phyloP scores from a whole-genome alignment of 2,888 invertebrate genomes.

The Tuta absoluta region DNA sequence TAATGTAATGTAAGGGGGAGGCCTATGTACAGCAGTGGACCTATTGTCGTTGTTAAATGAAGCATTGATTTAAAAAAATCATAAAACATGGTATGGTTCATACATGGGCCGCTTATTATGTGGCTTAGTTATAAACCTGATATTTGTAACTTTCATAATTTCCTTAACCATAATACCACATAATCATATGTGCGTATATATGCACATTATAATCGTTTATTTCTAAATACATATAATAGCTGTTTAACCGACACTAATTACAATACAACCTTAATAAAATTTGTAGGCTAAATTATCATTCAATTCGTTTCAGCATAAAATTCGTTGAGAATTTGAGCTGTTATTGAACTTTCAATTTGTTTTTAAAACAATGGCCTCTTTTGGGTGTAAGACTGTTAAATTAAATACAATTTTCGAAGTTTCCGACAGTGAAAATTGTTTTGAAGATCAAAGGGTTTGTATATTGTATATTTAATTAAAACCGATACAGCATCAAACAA shows the following conservation, averaged over 20 bases:
- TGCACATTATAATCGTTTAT: not conserved
- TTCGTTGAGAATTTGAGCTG: not conserved
- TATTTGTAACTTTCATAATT: no score
- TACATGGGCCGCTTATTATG: no score
- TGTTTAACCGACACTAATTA: not conserved
- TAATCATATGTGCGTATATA: no score
- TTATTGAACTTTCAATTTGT: conserved; percentile 14
- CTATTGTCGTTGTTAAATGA: no score
- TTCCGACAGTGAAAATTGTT: conserved; percentile 1
- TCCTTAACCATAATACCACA: no score
- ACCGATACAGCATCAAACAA: no score
- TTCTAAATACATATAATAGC: not conserved
- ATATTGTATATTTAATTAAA: not conserved
- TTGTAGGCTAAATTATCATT: not conserved
- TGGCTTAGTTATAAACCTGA: no score
- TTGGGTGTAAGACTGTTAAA: conserved; percentile 7
- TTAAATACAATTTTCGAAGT: not conserved
- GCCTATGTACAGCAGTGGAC: no score
- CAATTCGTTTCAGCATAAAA: conserved; percentile 6
- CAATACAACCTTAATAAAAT: not conserved
- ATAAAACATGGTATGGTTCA: no score
- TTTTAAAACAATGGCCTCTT: conserved; percentile 9
- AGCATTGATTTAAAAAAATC: no score
- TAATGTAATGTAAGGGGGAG: no score
- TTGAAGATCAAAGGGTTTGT: not conserved